Conservation (phyloP, 2,797 vertebrate genomes). For the Scyliorhinus canicula region DNA sequence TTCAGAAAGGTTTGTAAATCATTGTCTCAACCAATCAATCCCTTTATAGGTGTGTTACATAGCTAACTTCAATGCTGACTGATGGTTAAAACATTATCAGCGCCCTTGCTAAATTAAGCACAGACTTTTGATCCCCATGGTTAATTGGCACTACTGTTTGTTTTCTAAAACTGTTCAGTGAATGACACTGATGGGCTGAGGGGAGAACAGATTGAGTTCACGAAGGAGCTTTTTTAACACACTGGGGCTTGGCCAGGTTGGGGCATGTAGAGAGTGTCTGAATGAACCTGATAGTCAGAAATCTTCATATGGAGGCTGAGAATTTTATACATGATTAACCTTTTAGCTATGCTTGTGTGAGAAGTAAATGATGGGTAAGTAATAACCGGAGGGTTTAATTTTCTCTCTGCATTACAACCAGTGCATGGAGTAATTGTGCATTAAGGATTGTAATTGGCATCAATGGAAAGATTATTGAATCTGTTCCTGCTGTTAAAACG, state of each 20-base stretch:
- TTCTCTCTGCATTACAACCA: background rate
- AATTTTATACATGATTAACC: constrained; percentile 21
- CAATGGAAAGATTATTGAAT: background rate
- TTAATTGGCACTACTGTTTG: background rate
- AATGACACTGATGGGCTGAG: background rate
- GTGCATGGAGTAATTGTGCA: background rate
- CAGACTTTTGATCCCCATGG: background rate
- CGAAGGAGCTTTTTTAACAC: background rate
- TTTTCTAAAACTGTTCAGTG: background rate
- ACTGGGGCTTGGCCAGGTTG: background rate
- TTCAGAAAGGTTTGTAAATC: background rate
- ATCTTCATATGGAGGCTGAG: constrained; percentile 16
- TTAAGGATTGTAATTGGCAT: background rate
- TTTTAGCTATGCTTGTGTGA: constrained; percentile 29
- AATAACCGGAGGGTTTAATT: constrained; percentile 28
- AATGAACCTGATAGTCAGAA: background rate
- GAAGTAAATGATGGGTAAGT: constrained; percentile 26
- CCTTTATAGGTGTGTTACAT: background rate
- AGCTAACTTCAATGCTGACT: background rate
- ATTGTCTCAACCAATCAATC: background rate
- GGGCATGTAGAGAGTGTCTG: background rate
- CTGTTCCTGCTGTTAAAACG: background rate
- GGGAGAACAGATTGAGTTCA: constrained; percentile 16
- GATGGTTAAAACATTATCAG: background rate
- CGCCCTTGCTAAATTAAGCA: background rate